These are phyloP conservation scores for Eulemur mongoz DNA, from an alignment of 2,797 vertebrate genomes.

Conservation along the genomic window DNA sequence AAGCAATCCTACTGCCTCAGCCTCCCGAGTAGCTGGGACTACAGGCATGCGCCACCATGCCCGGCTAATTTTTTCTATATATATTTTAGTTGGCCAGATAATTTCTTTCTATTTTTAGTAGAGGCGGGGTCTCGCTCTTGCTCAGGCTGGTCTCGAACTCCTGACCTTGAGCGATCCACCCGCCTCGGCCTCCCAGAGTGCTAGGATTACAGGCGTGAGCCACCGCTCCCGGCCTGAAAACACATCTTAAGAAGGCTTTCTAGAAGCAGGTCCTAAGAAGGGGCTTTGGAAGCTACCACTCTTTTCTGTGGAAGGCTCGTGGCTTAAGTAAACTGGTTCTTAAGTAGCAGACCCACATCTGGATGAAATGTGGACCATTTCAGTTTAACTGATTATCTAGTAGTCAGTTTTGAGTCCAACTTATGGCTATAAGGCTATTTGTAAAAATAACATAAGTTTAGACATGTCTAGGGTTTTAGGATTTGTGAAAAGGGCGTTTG, in stretches of 20 bases:
- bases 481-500: constrained; percentile 65
- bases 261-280: neutral
- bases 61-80: no score
- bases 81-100: no score
- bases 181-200: no score
- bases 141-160: no score
- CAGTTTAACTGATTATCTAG: neutral
- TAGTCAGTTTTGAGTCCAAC: neutral
- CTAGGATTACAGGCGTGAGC: no score
- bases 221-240: neutral
- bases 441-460: neutral
- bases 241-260: neutral
- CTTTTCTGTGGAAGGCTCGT: neutral
- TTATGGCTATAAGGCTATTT: neutral
- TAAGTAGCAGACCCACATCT: neutral
- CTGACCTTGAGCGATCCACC: no score
- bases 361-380: neutral
- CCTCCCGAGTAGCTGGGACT: no score
- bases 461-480: constrained; percentile 51
- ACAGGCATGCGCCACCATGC: no score
- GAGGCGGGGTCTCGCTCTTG: no score
- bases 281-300: neutral
- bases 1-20: no score
- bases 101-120: no score
- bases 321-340: neutral